Percentiles rank a stretch among this genome's conserved stretches.
These are phyloP conservation scores for Rhogogaster chlorosoma DNA, from an alignment of 2,888 invertebrate genomes.

Conservation along the genomic window DNA sequence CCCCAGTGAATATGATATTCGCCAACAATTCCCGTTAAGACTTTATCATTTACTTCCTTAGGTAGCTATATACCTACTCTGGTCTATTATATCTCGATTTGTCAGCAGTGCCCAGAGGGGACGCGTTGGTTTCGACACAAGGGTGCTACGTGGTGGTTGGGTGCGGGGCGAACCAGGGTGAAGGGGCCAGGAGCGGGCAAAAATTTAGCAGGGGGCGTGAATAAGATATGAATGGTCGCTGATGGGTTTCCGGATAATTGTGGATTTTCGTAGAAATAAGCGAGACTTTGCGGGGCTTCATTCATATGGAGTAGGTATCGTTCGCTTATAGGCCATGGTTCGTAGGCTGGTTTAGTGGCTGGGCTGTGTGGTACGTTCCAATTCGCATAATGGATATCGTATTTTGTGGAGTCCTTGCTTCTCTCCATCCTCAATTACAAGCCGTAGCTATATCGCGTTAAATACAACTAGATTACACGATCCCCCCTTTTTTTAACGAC, in stretches of 20 bases:
- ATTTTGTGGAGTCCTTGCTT: neutral
- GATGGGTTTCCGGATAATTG: conserved; percentile 52
- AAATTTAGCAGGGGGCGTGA: conserved; percentile 48
- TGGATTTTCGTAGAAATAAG: conserved; percentile 46
- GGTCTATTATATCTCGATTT: conserved; percentile 51
- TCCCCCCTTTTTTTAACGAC: neutral
- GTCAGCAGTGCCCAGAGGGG: conserved; percentile 36
- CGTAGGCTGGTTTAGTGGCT: conserved; percentile 35
- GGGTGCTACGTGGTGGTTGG: conserved; percentile 40
- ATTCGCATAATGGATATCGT: conserved; percentile 36
- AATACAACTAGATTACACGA: neutral
- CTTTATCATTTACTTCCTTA: conserved; percentile 37
- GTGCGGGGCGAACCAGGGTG: conserved; percentile 31
- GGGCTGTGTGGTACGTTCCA: conserved; percentile 17
- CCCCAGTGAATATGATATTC: neutral
- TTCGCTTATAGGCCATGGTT: neutral
- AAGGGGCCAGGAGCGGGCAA: conserved; percentile 13
- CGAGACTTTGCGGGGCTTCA: conserved; percentile 44
- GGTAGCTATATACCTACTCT: conserved; percentile 28
- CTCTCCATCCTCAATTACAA: neutral
- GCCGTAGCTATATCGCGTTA: neutral
- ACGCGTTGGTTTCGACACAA: conserved; percentile 20
- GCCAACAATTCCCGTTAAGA: neutral
- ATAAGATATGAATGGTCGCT: conserved; percentile 43
- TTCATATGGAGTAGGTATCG: conserved; percentile 25